Evolutionary conservation across 2,113 vertebrate species (phyloP), one percentile per base, ranked within the genome.

Genomic region (Mesoclemmys tuberculata): DNA sequence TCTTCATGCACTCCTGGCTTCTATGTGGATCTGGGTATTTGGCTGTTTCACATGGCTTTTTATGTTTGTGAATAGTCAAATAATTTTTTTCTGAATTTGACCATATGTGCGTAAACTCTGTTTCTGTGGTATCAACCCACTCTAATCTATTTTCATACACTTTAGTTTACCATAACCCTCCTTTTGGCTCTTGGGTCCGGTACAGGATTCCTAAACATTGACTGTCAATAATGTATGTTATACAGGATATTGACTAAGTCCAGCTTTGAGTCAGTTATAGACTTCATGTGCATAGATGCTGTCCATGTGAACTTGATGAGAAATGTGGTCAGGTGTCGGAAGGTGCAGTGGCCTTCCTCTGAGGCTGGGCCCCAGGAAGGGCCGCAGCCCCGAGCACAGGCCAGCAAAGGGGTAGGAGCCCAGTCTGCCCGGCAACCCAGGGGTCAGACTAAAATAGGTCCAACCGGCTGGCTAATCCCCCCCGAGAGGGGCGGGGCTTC

Each of bases 211-310:
- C 5, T 64, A 18, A 56, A 54, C 26, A 2, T 71, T 61, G 13
- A 16, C 58, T 31, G 29, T 29, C 58, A 61, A 31, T 31, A 61
- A 16, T 64, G 16, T 64, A 27, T 64, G 31, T 19, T 64, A 64
- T 19, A 18, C 26, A 80, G 44, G 10, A 14, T 77, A 74, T 0
- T n/a, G 52, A n/a, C 9, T 3, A 77, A 12, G 0, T 0, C 16
- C 22, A 9, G 0, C 8, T 82, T 38, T 68, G 74, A 80, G 54
- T 55, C 74, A 85, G 24, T 75, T 85, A 35, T 6, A 11, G 29
- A 55, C 11, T 29, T 44, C 61, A 35, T 31, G 27, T 54, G 16
- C 2, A 31, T 4, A 84, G 11, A 31, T 29, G 61, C 55, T 78
- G 71, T 35, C 80, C 4, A 1, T 19, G 8, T 89, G 19, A 74